Conservation (phyloP, 1,140 invertebrate species). For the Cylas formicarius region DNA sequence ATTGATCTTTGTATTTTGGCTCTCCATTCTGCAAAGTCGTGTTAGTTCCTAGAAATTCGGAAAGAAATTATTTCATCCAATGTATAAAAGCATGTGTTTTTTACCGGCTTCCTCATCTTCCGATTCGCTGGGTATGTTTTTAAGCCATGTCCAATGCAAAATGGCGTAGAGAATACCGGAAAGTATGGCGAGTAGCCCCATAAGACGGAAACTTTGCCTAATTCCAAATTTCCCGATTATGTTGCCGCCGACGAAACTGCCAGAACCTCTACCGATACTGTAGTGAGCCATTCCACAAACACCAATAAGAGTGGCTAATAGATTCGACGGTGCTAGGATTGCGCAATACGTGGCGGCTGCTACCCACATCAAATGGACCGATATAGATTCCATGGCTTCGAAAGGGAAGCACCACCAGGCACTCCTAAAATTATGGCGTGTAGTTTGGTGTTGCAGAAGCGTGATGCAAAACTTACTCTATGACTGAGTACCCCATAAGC, state of each 20-base stretch:
- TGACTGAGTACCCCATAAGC: slow-evolving; percentile 75
- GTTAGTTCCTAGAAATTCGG: slow-evolving; percentile 6
- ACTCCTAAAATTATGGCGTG: slow-evolving; percentile 50
- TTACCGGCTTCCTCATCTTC: slow-evolving; percentile 41
- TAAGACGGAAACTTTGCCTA: slow-evolving; percentile 64
- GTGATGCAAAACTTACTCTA: slow-evolving; percentile 52
- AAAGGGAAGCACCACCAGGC: slow-evolving; percentile 82
- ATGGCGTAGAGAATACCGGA: slow-evolving; percentile 62
- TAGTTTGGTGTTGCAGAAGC: no score
- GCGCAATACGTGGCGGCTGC: slow-evolving; percentile 80
- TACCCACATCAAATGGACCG: slow-evolving; percentile 82
- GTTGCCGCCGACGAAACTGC: slow-evolving; percentile 71
- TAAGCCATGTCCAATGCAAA: slow-evolving; percentile 64
- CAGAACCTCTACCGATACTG: slow-evolving; percentile 69
- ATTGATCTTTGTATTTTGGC: slow-evolving; percentile 55
- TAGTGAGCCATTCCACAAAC: slow-evolving; percentile 77
- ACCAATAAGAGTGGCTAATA: slow-evolving; percentile 74
- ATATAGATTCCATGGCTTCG: slow-evolving; percentile 77
- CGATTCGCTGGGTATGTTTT: slow-evolving; percentile 40
- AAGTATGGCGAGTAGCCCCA: slow-evolving; percentile 62
- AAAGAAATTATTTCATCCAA: slow-evolving; percentile 4
- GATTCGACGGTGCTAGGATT: slow-evolving; percentile 67
- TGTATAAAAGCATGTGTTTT: no score
- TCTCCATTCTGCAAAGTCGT: slow-evolving; percentile 33
- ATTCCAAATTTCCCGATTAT: slow-evolving; percentile 66